Percentiles rank a stretch among this genome's conserved stretches.
Conservation (phyloP, 2,797 vertebrate species). For the Ara ararauna region DNA sequence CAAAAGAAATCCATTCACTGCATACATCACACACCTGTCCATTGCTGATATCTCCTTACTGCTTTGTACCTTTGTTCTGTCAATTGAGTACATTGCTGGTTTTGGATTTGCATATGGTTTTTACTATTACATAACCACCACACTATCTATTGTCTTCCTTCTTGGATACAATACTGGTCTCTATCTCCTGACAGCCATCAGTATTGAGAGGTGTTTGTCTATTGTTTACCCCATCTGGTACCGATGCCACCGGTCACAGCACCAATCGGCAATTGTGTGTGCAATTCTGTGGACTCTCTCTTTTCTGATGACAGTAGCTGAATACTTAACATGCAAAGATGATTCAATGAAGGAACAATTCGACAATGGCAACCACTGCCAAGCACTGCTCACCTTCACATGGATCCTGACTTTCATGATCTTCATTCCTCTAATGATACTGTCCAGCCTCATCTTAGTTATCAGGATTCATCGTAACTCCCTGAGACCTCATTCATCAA, state of each 20-base stretch:
- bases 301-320: conserved; percentile 74
- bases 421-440: conserved; percentile 79
- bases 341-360: conserved; percentile 26
- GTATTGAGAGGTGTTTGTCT: conserved; percentile 80
- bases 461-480: conserved; percentile 74
- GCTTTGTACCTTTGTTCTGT: conserved; percentile 74
- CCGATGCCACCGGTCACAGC: conserved; percentile 73
- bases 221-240: conserved; percentile 81
- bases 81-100: conserved; percentile 70
- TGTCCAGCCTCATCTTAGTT: conserved; percentile 76
- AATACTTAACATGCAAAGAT: conserved; percentile 76
- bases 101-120: conserved; percentile 66
- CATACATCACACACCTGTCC: conserved; percentile 80
- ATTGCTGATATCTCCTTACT: conserved; percentile 76
- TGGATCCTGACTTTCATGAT: conserved; percentile 77
- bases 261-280: conserved; percentile 74
- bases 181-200: conserved; percentile 81
- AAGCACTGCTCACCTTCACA: conserved; percentile 73
- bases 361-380: conserved; percentile 22
- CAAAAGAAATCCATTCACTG: conserved; percentile 78
- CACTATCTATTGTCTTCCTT: conserved; percentile 73
- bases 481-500: conserved; percentile 66
- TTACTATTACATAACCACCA: conserved; percentile 70
- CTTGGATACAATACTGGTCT: conserved; percentile 81
- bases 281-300: conserved; percentile 78